Evolutionary conservation across 2,888 invertebrate genomes (phyloP), one percentile per base, ranked within the genome.

Genomic region (Drosophila maculinotata): DNA sequence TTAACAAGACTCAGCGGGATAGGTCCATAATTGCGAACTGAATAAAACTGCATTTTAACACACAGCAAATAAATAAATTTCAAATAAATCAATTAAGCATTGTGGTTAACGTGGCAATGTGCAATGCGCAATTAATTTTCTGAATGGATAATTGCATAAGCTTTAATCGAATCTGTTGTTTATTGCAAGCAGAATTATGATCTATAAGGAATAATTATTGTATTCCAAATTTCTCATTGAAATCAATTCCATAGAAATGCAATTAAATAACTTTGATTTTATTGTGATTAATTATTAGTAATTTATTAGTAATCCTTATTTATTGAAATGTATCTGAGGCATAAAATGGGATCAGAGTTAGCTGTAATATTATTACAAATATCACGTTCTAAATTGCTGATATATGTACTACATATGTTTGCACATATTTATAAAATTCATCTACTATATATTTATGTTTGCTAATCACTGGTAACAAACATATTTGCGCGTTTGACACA

Each of bases 11-110:
- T 42, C 62, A 15, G 35, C 33, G 59, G 45, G 25, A 47, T 47
- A 33, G 38, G 38, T 42, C 33, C 17, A 5, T 51, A 17, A 51
- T 28, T 20, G 4, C 12, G 12, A 6, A 1, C 7, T 0, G 12
- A 51, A 17, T 12, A 28, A 36, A 44, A 1, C 30, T 10, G 3
- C 10, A 59, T 28, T 31, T 23, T 1, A 25, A 49, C 30, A 0
- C 4, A 20, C 6, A 12, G 17, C 0, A 30, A 20, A 44, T 33
- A 33, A 69, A 35, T 45, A 7, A 35, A 36, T 2, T n/a, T 23
- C 9, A 30, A 42, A 35, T 63, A 41, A 49, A 58, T 57, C 39
- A 54, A 73, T 73, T 51, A 58, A 35, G 1, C 7, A 15, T 31
- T 30, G 36, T 36, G 53, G 7, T 42, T 47, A 39, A 57, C 57